Evolutionary conservation across 2,797 vertebrate species (phyloP).

Genomic region (Phoxinus dragarum): DNA sequence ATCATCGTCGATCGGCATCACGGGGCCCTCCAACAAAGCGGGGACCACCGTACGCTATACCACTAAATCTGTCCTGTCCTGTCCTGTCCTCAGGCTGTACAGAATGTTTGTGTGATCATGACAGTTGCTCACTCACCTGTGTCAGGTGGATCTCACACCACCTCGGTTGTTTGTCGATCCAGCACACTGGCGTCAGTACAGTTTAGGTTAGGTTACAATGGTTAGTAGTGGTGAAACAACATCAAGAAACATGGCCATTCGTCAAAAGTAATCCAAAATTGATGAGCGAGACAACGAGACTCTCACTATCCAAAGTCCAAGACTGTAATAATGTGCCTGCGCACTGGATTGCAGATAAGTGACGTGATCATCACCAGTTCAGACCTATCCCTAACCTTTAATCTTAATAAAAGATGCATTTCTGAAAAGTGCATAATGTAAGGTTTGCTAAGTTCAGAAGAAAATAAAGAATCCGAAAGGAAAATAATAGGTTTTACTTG

Average conservation of each 20-base stretch:
- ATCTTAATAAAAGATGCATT: neutral
- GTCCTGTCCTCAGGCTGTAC: too few species aligned
- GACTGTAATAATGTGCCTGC: neutral
- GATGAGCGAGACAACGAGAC: too few species aligned
- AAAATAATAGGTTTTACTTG: neutral
- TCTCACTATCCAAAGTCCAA: neutral
- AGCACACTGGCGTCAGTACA: too few species aligned
- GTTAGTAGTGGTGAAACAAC: neutral
- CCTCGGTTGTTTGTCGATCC: too few species aligned
- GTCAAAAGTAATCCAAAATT: too few species aligned
- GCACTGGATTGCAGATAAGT: too few species aligned
- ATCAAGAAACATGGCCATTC: neutral
- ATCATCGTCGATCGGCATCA: too few species aligned
- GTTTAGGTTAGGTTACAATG: neutral
- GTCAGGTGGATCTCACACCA: neutral
- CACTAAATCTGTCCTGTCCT: too few species aligned
- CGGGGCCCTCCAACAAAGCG: too few species aligned
- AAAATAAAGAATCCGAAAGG: neutral
- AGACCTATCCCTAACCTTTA: neutral
- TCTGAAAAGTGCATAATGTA: neutral
- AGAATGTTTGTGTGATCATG: neutral
- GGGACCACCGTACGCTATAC: too few species aligned
- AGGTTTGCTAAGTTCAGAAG: neutral
- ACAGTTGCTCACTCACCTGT: neutral
- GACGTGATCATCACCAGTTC: neutral